These are phyloP conservation scores for Gymnothorax reevesii DNA, from an alignment of 2,797 vertebrate species.

Conservation along the genomic window DNA sequence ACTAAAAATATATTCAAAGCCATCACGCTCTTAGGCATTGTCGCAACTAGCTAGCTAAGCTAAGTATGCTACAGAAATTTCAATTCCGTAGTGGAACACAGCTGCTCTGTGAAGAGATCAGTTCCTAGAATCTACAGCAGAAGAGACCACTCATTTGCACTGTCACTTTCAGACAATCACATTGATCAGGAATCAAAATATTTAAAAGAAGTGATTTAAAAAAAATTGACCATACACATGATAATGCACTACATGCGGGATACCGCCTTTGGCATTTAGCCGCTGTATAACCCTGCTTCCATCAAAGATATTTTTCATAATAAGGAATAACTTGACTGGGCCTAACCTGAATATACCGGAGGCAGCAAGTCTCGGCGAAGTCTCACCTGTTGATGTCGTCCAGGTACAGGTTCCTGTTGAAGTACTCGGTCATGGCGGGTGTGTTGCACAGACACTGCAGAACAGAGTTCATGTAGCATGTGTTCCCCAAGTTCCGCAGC, in stretches of 20 bases:
- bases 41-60: neutral
- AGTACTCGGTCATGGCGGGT: slow-evolving; percentile 88
- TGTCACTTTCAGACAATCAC: neutral
- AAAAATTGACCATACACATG: neutral
- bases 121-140: neutral
- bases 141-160: neutral
- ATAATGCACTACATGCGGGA: neutral
- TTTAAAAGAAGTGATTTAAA: neutral
- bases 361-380: neutral
- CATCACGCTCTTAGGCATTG: too few relatives aligned
- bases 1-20: too few relatives aligned
- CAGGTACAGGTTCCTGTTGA: slow-evolving; percentile 89
- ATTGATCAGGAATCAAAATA: neutral
- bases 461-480: slow-evolving; percentile 99
- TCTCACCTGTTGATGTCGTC: slow-evolving; percentile 93
- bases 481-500: slow-evolving; percentile 97
- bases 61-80: neutral
- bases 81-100: neutral
- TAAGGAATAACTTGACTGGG: too few relatives aligned
- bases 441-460: slow-evolving; percentile 97
- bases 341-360: neutral
- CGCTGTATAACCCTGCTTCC: neutral
- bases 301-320: neutral
- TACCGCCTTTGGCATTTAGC: neutral
- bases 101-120: neutral